Percentiles rank a stretch among this genome's conserved stretches.
These are phyloP conservation scores for Trichogramma dendrolimi DNA, from an alignment of 2,888 invertebrate species.

Conservation along the genomic window DNA sequence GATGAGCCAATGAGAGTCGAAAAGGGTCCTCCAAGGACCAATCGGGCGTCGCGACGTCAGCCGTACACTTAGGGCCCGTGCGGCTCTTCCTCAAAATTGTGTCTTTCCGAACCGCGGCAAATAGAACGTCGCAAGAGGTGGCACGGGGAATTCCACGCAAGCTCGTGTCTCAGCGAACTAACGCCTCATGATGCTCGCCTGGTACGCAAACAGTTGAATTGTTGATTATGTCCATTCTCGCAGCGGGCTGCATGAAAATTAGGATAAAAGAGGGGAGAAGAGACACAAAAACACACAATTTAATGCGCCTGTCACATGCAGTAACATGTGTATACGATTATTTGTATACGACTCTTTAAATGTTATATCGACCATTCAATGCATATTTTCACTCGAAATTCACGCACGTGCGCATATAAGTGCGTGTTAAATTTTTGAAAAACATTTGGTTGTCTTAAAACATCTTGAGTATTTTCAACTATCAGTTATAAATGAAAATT, in stretches of 20 bases:
- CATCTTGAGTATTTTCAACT: too few relatives aligned
- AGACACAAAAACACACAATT: constrained; percentile 9
- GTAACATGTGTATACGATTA: too few relatives aligned
- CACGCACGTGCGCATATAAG: too few relatives aligned
- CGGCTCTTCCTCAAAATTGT: constrained; percentile 53
- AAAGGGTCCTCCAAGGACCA: constrained; percentile 47
- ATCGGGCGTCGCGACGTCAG: constrained; percentile 44
- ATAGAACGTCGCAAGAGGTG: constrained; percentile 36
- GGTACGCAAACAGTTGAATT: constrained; percentile 47
- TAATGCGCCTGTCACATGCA: too few relatives aligned
- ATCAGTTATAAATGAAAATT: too few relatives aligned
- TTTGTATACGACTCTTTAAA: too few relatives aligned
- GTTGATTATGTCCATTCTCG: constrained; percentile 53
- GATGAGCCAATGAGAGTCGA: constrained; percentile 44
- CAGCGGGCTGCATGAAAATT: constrained; percentile 44
- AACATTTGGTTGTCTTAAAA: too few relatives aligned
- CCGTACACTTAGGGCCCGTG: constrained; percentile 49
- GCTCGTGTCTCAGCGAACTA: neutral
- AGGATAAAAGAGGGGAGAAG: constrained; percentile 31
- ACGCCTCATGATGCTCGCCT: constrained; percentile 30
- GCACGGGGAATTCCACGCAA: neutral
- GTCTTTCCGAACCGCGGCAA: constrained; percentile 51
- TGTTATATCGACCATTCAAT: too few relatives aligned
- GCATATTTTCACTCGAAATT: too few relatives aligned
- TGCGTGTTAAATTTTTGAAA: too few relatives aligned